Conservation (phyloP, 2,888 invertebrate species). For the Eupithecia subfuscata region DNA sequence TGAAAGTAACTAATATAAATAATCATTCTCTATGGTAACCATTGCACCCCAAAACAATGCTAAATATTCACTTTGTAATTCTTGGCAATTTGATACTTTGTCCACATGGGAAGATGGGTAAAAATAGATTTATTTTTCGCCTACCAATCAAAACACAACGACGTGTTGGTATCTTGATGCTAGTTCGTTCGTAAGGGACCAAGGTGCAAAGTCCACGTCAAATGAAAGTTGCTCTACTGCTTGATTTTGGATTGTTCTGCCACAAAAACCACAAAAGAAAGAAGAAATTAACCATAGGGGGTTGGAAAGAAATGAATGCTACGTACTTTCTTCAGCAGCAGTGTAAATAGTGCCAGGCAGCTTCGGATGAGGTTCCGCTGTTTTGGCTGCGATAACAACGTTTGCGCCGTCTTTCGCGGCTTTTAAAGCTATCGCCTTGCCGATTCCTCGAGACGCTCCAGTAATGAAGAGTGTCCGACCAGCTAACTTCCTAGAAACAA, state of each 20-base stretch:
- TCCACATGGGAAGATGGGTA: neutral
- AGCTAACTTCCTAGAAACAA: slow-evolving; percentile 83
- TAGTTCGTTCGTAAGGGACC: slow-evolving; percentile 40
- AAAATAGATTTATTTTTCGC: slow-evolving; percentile 20
- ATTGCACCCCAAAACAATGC: neutral
- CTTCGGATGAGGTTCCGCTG: slow-evolving; percentile 94
- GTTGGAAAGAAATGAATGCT: slow-evolving; percentile 8
- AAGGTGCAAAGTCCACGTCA: slow-evolving; percentile 66
- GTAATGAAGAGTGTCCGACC: slow-evolving; percentile 97
- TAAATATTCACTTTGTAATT: neutral
- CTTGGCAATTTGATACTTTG: neutral
- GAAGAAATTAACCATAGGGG: neutral
- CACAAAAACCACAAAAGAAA: neutral
- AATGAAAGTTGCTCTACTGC: slow-evolving; percentile 23
- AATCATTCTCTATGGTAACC: neutral
- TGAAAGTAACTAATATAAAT: neutral
- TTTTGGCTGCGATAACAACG: slow-evolving; percentile 96
- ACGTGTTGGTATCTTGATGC: slow-evolving; percentile 37
- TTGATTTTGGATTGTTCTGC: neutral
- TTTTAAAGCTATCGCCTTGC: slow-evolving; percentile 96
- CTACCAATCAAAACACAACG: slow-evolving; percentile 7
- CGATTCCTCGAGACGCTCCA: slow-evolving; percentile 98
- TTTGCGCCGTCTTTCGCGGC: slow-evolving; percentile 97
- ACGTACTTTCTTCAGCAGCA: slow-evolving; percentile 93
- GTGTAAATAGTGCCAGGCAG: slow-evolving; percentile 96